These are phyloP conservation scores for Lethrus apterus DNA, from an alignment of 1,140 invertebrate species.

Conservation along the genomic window DNA sequence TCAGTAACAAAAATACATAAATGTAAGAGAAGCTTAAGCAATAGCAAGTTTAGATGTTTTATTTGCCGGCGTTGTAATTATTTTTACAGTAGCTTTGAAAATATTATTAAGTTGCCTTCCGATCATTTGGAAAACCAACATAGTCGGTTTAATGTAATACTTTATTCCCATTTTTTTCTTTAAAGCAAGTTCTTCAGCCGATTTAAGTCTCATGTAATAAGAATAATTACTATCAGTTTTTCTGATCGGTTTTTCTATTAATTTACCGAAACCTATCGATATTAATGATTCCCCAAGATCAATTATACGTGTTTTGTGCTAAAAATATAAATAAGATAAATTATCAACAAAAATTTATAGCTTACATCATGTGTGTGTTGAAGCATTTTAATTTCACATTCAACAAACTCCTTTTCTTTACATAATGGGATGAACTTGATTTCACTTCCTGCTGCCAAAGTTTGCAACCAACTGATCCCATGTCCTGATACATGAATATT, in stretches of 20 bases:
- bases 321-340: slow-evolving; percentile 17
- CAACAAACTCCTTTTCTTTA: slow-evolving; percentile 40
- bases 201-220: slow-evolving; percentile 39
- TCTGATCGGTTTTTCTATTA: slow-evolving; percentile 29
- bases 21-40: background rate
- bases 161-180: slow-evolving; percentile 45
- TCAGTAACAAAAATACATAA: background rate
- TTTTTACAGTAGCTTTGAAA: background rate
- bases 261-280: slow-evolving; percentile 44
- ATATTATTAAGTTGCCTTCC: background rate
- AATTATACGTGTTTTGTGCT: slow-evolving; percentile 21
- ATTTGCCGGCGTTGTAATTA: background rate
- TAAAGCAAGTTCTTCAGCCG: slow-evolving; percentile 41
- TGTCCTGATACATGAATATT: slow-evolving; percentile 43
- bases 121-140: slow-evolving; percentile 15
- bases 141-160: slow-evolving; percentile 43
- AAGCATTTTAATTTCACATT: slow-evolving; percentile 42
- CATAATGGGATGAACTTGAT: slow-evolving; percentile 44
- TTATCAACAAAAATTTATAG: slow-evolving; percentile 12
- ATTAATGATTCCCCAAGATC: slow-evolving; percentile 42
- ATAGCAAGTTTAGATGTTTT: background rate
- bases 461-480: slow-evolving; percentile 48
- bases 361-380: slow-evolving; percentile 33
- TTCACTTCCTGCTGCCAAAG: slow-evolving; percentile 39
- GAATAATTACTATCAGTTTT: slow-evolving; percentile 24